These are phyloP conservation scores for Psittacula cyanocephala DNA, from an alignment of 2,113 vertebrate genomes.

Conservation along the genomic window DNA sequence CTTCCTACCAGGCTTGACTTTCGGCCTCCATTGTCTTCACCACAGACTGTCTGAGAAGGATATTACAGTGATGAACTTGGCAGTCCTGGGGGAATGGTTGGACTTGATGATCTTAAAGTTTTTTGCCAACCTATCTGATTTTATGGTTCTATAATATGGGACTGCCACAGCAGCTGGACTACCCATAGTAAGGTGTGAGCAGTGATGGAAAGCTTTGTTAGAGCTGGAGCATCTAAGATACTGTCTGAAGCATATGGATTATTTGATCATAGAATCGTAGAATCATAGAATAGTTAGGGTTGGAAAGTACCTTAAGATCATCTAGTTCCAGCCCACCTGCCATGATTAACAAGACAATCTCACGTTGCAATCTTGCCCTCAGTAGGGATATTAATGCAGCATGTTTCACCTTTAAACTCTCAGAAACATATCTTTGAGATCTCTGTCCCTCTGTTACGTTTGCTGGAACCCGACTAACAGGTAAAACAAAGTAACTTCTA, in stretches of 20 bases:
- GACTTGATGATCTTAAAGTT: too few relatives aligned
- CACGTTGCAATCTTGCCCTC: background rate
- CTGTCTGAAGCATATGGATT: background rate
- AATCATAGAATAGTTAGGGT: too few relatives aligned
- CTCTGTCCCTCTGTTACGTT: background rate
- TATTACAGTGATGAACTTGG: too few relatives aligned
- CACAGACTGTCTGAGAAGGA: background rate
- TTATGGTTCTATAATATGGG: background rate
- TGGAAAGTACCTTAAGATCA: too few relatives aligned
- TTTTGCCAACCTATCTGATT: background rate
- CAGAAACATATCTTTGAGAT: background rate
- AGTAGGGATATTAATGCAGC: background rate
- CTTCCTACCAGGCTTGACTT: background rate
- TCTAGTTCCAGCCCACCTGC: too few relatives aligned
- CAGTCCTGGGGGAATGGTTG: too few relatives aligned
- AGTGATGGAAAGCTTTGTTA: background rate
- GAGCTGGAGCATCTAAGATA: background rate
- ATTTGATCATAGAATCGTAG: background rate
- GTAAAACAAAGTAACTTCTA: background rate
- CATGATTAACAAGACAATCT: background rate
- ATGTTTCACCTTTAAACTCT: background rate
- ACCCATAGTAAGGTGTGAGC: background rate
- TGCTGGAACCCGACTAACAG: constrained; percentile 11
- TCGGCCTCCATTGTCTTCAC: background rate
- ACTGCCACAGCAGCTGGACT: background rate